Evolutionary conservation across 2,888 invertebrate species (phyloP).

Genomic region (Lacanobia wlatinum): DNA sequence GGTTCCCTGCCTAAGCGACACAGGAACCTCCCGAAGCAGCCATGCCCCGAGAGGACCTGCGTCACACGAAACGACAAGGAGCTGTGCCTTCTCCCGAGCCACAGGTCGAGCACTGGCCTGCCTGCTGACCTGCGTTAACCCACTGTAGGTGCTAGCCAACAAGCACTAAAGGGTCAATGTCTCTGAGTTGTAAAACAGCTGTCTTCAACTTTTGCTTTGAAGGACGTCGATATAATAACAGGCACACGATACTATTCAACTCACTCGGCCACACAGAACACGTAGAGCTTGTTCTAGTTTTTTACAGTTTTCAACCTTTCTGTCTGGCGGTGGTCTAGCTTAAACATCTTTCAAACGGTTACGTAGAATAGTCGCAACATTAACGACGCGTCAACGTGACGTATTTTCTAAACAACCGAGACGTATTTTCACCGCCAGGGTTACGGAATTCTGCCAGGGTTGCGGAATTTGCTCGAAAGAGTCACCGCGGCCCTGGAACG

Average conservation of each 20-base stretch:
- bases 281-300: not conserved
- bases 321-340: not conserved
- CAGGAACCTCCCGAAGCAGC: no score
- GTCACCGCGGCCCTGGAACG: no score
- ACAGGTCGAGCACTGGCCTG: no score
- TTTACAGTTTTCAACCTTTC: not conserved
- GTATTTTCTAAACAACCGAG: not conserved
- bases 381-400: not conserved
- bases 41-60: no score
- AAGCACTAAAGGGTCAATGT: not conserved
- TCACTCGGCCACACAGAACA: not conserved
- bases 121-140: no score
- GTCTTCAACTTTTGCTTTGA: not conserved
- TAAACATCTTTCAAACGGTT: not conserved
- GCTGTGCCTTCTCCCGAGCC: no score
- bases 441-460: no score
- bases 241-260: not conserved
- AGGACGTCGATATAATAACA: not conserved
- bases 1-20: no score
- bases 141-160: no score
- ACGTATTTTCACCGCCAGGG: no score
- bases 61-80: no score
- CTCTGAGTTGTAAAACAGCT: not conserved
- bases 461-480: no score
- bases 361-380: not conserved